Evolutionary conservation across 35 echinoderm and acorn worm genomes (phyloP).

Genomic region (Lytechinus pictus): DNA sequence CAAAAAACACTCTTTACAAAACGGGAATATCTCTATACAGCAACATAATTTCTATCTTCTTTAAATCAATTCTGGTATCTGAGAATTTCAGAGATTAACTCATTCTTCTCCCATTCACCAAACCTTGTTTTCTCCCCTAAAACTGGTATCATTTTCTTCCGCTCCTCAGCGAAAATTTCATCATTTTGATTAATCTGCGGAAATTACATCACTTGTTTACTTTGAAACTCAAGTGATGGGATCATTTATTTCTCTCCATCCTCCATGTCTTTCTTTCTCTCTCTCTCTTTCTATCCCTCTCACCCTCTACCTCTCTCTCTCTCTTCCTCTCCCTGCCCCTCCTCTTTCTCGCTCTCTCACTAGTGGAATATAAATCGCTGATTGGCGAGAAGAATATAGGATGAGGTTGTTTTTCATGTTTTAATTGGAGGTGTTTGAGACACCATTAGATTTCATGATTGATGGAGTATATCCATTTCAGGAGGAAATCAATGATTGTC

Average conservation of each 20-base stretch:
- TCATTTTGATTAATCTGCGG: constrained; percentile 29
- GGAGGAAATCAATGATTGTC: not conserved
- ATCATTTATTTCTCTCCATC: not conserved
- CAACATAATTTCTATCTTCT: not conserved
- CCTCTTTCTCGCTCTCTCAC: not conserved
- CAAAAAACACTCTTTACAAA: too few species aligned
- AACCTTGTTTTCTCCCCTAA: not conserved
- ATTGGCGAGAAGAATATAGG: constrained; percentile 6
- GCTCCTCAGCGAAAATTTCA: constrained; percentile 13
- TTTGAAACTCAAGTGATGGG: not conserved
- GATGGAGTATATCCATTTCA: constrained; percentile 11
- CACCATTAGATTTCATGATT: not conserved
- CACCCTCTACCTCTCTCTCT: not conserved
- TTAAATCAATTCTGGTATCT: not conserved
- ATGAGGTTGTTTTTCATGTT: constrained; percentile 24
- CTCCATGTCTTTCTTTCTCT: not conserved
- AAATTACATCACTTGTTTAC: constrained; percentile 32
- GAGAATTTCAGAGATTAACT: not conserved
- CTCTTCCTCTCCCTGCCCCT: not conserved
- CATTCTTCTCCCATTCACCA: not conserved
- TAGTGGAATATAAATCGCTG: not conserved
- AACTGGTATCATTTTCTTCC: constrained; percentile 11
- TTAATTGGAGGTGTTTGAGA: not conserved
- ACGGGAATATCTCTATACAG: not conserved
- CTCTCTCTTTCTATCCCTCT: not conserved